Evolutionary conservation across 1,140 invertebrate genomes (phyloP).

Genomic region (Physella acuta): DNA sequence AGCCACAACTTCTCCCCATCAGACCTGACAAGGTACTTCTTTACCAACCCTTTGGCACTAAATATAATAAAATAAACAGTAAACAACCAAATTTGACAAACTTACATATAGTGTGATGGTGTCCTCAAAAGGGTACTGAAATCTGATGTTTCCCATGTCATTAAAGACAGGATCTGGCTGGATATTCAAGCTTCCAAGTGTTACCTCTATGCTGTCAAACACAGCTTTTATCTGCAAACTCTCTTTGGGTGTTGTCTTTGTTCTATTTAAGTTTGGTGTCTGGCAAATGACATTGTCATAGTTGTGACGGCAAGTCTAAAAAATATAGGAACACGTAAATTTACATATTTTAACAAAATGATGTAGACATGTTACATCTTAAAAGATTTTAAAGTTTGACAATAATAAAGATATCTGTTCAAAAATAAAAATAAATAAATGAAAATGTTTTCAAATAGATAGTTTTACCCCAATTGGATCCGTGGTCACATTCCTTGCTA

Average conservation of each 20-base stretch:
- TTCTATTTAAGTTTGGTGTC: slow-evolving; percentile 7
- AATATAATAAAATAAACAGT: too few species aligned
- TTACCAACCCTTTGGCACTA: too few species aligned
- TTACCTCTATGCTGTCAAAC: slow-evolving; percentile 11
- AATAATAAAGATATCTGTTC: too few species aligned
- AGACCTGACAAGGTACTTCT: too few species aligned
- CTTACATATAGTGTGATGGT: slow-evolving; percentile 13
- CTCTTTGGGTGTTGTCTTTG: neutral
- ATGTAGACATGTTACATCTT: neutral
- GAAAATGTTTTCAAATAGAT: too few species aligned
- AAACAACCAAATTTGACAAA: neutral
- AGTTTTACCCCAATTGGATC: neutral
- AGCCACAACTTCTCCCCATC: too few species aligned
- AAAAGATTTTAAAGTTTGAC: too few species aligned
- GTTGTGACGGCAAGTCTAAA: slow-evolving; percentile 9
- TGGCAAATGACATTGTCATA: slow-evolving; percentile 8
- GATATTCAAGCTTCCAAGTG: neutral
- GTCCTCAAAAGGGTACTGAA: slow-evolving; percentile 25
- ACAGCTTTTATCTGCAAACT: neutral
- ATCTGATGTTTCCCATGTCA: slow-evolving; percentile 14
- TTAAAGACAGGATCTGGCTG: slow-evolving; percentile 2
- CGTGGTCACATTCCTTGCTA: neutral
- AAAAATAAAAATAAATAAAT: too few species aligned
- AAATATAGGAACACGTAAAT: neutral
- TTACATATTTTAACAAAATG: neutral